phyloP scores from a whole-genome alignment of 2,797 vertebrate species.

The Melopsittacus undulatus region DNA sequence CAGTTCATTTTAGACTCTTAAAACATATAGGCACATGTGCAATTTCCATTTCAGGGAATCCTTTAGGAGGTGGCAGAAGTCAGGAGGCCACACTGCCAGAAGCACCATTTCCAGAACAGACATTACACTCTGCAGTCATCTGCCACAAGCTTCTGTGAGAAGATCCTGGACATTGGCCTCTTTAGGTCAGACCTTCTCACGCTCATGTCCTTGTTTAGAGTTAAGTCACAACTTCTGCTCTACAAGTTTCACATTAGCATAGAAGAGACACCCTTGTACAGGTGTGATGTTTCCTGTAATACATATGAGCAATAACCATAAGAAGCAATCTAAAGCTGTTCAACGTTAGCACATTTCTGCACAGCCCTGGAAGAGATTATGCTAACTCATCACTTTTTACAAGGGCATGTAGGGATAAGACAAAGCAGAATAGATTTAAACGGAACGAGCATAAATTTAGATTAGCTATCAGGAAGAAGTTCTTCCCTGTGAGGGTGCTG shows the following conservation, averaged over 20 bases:
- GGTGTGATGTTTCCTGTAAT: neutral
- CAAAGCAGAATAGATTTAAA: neutral
- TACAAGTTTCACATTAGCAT: no score
- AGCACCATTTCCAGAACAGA: neutral
- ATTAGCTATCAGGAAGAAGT: neutral
- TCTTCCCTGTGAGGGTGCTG: no score
- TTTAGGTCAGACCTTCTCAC: neutral
- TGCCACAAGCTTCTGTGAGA: neutral
- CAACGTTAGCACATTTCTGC: neutral
- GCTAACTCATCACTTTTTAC: neutral
- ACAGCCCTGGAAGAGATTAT: neutral
- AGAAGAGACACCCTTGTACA: neutral
- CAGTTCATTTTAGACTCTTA: neutral
- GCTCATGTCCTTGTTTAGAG: neutral
- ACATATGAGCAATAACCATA: rapidly evolving
- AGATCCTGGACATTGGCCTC: no score
- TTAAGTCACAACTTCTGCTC: neutral
- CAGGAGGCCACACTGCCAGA: neutral
- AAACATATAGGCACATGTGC: neutral
- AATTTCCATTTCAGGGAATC: neutral
- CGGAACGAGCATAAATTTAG: neutral
- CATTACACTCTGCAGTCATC: neutral
- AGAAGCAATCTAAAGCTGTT: neutral
- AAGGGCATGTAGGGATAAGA: neutral
- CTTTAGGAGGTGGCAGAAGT: neutral